Conservation (phyloP, 2,797 vertebrate species). For the Cyprinodon diabolis region DNA sequence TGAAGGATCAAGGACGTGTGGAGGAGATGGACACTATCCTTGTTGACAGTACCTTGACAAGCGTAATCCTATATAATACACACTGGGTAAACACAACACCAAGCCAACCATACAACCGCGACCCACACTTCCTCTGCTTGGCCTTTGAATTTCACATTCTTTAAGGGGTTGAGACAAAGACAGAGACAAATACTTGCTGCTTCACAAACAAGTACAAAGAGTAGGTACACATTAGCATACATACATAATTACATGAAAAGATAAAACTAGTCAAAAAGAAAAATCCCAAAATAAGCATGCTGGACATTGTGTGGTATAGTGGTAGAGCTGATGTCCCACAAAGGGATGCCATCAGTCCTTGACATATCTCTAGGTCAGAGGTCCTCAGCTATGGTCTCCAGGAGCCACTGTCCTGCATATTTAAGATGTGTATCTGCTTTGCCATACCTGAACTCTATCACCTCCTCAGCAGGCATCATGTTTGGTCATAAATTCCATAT, state of each 20-base stretch:
- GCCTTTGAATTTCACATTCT: constrained; percentile 73
- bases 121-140: constrained; percentile 72
- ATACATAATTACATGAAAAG: constrained; percentile 44
- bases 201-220: constrained; percentile 75
- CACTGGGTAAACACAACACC: constrained; percentile 78
- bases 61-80: constrained; percentile 80
- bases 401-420: too few species aligned
- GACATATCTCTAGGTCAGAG: too few species aligned
- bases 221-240: constrained; percentile 36
- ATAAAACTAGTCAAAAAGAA: constrained; percentile 51
- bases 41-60: constrained; percentile 87
- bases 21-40: constrained; percentile 82
- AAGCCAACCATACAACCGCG: constrained; percentile 76
- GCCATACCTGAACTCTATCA: too few species aligned
- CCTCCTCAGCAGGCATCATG: too few species aligned
- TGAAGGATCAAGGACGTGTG: constrained; percentile 78
- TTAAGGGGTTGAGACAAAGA: constrained; percentile 72
- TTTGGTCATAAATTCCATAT: too few species aligned
- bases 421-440: too few species aligned
- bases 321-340: background rate
- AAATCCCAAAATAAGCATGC: constrained; percentile 19
- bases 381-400: too few species aligned
- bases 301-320: background rate
- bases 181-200: constrained; percentile 56
- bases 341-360: too few species aligned